Base-by-base conservation (phyloP, 92 coral and sea anemone genomes). In the Porites rus region DNA sequence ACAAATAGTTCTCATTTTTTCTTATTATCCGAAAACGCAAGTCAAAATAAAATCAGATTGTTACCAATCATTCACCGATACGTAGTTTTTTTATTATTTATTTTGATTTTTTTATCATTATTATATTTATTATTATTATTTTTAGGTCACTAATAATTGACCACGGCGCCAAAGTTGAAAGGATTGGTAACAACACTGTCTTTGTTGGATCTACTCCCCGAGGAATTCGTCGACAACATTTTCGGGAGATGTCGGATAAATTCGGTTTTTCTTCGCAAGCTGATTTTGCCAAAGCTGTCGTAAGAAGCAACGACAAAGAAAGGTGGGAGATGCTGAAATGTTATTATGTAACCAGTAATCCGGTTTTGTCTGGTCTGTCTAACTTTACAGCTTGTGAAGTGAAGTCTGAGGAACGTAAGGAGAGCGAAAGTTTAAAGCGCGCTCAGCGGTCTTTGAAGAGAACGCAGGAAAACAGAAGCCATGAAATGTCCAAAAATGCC, bases 121-220 rank as follows among this genome's bases (percentile, higher is more conserved):
- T 69, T 10, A 19, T 65, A 8, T 11, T 63, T 71, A 60, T 5
- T 74, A 17, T 69, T 10, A 19, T 65, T 4, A 16, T 63, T 80
- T 75, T 67, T 72, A 90, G 93, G 76, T 75, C 88, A 62, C 2
- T 69, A 61, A 65, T 28, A 67, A 79, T 72, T 75, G 65, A 11
- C 51, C 21, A 66, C 53, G 78, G 59, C 72, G 69, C 74, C 28
- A 31, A 81, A 14, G 65, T 89, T 72, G 94, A 90, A 79, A 88
- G 66, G 64, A 78, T 93, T 83, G 87, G 91, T 56, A 83, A 83
- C 77, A 71, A 68, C 80, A 71, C 94, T 43, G 89, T 93, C 51
- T 81, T 95, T 21, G 60, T 91, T 78, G 98, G 98, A 14, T 84
- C 72, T 9, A 90, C 96, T 10, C 98, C 98, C 25, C 92, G 93